A percentile compares a stretch with the other conserved stretches of the same genome.
These are phyloP conservation scores for Parauchenoglanis ngamensis DNA, from an alignment of 2,797 vertebrate species.

Conservation along the genomic window DNA sequence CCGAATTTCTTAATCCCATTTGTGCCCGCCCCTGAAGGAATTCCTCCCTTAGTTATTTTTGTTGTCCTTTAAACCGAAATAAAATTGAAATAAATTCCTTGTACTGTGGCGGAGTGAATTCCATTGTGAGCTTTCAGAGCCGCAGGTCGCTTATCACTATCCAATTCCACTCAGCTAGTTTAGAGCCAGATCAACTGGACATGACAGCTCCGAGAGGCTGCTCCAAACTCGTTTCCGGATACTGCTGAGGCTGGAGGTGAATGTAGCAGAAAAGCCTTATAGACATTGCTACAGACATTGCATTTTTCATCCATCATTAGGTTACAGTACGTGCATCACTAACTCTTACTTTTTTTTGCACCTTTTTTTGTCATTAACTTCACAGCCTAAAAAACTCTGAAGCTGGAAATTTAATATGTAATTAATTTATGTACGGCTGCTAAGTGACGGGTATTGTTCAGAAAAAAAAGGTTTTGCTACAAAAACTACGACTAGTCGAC, in stretches of 20 bases:
- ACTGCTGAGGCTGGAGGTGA: neutral
- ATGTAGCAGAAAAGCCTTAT: neutral
- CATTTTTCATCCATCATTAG: neutral
- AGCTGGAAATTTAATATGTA: neutral
- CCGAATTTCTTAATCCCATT: neutral
- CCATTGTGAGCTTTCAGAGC: neutral
- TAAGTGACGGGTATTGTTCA: neutral
- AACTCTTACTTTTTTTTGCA: neutral
- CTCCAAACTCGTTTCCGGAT: neutral
- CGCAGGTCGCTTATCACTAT: neutral
- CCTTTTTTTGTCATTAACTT: neutral
- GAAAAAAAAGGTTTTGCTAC: neutral
- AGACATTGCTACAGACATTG: neutral
- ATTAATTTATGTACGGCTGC: neutral
- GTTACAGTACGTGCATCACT: neutral
- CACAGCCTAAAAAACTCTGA: neutral
- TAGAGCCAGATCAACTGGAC: neutral
- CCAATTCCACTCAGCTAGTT: neutral
- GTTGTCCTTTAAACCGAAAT: slow-evolving; percentile 17
- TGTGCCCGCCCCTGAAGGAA: neutral
- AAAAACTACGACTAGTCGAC: neutral
- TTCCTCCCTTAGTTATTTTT: neutral
- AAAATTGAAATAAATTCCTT: neutral
- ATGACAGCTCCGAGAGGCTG: neutral
- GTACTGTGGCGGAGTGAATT: neutral